Evolutionary conservation across 1,140 invertebrate species (phyloP).

Genomic region (Papilio xuthus): DNA sequence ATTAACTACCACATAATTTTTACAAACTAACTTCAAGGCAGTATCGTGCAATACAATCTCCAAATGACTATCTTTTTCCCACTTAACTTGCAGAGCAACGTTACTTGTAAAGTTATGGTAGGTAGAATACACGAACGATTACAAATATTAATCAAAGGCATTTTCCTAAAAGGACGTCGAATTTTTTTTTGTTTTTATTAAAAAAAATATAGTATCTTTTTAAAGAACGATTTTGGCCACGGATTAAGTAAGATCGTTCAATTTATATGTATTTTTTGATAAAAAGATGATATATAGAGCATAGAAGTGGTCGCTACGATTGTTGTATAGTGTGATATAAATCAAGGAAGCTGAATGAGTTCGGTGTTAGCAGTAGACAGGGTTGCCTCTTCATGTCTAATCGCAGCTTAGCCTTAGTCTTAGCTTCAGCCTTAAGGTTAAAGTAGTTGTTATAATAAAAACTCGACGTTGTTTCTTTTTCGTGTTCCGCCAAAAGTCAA

Average conservation of each 20-base stretch:
- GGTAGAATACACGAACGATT: background rate
- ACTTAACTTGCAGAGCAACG: too few species aligned
- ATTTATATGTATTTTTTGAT: conserved; percentile 14
- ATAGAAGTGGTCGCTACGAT: background rate
- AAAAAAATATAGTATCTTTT: background rate
- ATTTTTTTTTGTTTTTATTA: background rate
- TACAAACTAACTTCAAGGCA: too few species aligned
- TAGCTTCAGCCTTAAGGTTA: too few species aligned
- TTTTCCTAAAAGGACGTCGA: background rate
- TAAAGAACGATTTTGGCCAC: background rate
- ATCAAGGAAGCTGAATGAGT: background rate
- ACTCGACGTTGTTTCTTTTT: too few species aligned
- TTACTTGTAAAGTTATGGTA: too few species aligned
- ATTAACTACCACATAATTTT: too few species aligned
- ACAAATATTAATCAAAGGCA: background rate
- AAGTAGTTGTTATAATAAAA: too few species aligned
- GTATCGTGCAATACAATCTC: too few species aligned
- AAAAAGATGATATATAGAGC: background rate
- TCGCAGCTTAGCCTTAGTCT: too few species aligned
- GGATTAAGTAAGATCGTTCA: conserved; percentile 21
- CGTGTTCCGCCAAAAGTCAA: background rate
- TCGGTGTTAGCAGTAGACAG: background rate
- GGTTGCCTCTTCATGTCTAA: background rate
- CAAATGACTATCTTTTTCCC: too few species aligned
- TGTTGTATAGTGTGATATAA: conserved; percentile 1